phyloP scores from a whole-genome alignment of 2,888 invertebrate genomes.

The Microdon myrmicae region DNA sequence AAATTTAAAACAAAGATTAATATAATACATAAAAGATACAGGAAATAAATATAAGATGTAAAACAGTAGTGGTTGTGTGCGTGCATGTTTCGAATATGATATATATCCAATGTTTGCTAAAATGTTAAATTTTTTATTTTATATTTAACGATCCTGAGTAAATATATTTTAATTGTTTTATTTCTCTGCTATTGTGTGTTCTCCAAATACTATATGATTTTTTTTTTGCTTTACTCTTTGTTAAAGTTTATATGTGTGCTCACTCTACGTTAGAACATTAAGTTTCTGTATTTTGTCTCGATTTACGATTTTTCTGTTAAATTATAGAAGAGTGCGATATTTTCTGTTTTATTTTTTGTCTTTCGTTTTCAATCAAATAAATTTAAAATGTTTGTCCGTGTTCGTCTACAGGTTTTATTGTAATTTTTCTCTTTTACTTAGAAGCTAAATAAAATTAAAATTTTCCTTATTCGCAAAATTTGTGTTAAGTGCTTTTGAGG shows the following conservation, averaged over 20 bases:
- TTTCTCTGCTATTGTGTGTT: slow-evolving; percentile 8
- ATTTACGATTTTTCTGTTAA: no score
- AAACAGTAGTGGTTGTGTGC: slow-evolving; percentile 3
- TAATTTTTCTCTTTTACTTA: no score
- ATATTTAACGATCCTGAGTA: slow-evolving; percentile 40
- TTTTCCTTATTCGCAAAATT: no score
- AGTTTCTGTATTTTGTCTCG: slow-evolving; percentile 23
- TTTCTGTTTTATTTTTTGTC: slow-evolving; percentile 13
- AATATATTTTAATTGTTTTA: slow-evolving; percentile 30
- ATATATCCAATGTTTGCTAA: slow-evolving; percentile 21
- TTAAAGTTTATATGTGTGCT: slow-evolving; percentile 47
- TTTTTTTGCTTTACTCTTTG: slow-evolving; percentile 43
- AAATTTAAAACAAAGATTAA: no score
- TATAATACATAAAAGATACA: background rate
- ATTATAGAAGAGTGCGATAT: slow-evolving; percentile 16
- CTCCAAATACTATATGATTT: slow-evolving; percentile 42
- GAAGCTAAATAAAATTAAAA: no score
- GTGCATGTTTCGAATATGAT: slow-evolving; percentile 21
- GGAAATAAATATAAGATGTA: background rate
- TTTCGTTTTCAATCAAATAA: slow-evolving; percentile 24
- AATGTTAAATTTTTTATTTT: slow-evolving; percentile 18
- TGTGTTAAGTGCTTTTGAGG: no score
- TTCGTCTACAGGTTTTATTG: background rate
- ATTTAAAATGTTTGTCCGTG: background rate
- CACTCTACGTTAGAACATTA: slow-evolving; percentile 50